Conservation (phyloP, 1,140 invertebrate species). For the Lepidurus apus region DNA sequence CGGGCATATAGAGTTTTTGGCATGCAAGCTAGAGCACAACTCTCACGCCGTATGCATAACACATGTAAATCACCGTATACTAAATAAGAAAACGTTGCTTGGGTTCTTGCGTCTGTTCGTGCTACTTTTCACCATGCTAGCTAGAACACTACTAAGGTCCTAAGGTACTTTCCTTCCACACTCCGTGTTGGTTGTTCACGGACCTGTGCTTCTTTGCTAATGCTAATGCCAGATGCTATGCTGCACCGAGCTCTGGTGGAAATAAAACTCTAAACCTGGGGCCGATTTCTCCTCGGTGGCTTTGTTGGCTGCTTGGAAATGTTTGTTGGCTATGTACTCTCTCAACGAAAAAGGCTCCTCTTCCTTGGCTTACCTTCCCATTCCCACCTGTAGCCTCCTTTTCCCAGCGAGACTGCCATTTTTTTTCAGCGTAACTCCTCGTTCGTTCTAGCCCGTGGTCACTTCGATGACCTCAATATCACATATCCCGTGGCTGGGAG, state of each 20-base stretch:
- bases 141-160: background rate
- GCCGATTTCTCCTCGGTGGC: background rate
- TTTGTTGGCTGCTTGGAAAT: background rate
- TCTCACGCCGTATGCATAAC: too few relatives aligned
- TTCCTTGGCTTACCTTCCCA: background rate
- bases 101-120: too few relatives aligned
- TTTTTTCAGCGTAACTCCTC: background rate
- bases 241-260: background rate
- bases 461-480: conserved; percentile 6
- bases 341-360: background rate
- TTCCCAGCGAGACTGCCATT: background rate
- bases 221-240: too few relatives aligned
- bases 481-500: background rate
- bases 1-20: too few relatives aligned
- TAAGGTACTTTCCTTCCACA: background rate
- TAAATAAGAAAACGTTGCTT: too few relatives aligned
- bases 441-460: background rate
- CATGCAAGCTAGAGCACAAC: too few relatives aligned
- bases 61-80: too few relatives aligned
- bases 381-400: background rate
- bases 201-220: too few relatives aligned
- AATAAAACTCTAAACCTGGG: background rate
- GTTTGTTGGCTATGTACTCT: background rate
- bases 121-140: too few relatives aligned
- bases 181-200: background rate